phyloP scores from a whole-genome alignment of 2,113 vertebrate genomes.

The Phylloscopus whistleri region DNA sequence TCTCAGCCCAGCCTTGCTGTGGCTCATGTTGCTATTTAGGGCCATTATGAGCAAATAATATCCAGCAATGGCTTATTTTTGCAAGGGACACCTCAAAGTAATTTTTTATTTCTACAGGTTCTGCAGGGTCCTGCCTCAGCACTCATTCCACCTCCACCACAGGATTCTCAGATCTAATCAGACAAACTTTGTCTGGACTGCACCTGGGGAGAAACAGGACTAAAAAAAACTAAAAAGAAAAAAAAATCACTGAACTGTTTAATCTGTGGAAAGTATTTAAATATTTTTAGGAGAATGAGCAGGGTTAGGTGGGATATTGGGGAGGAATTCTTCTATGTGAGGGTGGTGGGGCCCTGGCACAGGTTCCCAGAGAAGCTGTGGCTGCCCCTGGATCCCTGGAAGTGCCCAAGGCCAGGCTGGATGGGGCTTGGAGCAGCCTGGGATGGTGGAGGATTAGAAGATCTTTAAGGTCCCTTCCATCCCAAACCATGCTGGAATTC shows the following conservation, averaged over 20 bases:
- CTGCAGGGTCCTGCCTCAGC: not conserved
- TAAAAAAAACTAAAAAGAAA: not conserved
- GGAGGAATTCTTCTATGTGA: not conserved
- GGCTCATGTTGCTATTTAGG: not conserved
- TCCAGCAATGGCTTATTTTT: not conserved
- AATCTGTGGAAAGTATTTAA: not conserved
- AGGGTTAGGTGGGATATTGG: not conserved
- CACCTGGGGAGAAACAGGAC: not conserved
- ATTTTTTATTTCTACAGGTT: not conserved
- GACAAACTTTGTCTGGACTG: not conserved
- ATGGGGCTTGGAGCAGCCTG: fast-evolving
- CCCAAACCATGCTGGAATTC: not conserved
- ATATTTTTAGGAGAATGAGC: not conserved
- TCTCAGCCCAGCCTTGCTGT: not conserved
- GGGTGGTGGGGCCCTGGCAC: not conserved
- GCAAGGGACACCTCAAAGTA: not conserved
- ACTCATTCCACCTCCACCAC: not conserved
- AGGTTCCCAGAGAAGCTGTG: not conserved
- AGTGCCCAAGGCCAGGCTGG: not conserved
- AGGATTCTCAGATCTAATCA: not conserved
- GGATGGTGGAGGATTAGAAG: not conserved
- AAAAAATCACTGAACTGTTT: not conserved
- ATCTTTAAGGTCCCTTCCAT: not conserved
- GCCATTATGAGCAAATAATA: not conserved
- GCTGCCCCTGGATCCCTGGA: not conserved